These are phyloP conservation scores for Enteromius argenteus DNA, from an alignment of 2,797 vertebrate genomes.

Conservation along the genomic window DNA sequence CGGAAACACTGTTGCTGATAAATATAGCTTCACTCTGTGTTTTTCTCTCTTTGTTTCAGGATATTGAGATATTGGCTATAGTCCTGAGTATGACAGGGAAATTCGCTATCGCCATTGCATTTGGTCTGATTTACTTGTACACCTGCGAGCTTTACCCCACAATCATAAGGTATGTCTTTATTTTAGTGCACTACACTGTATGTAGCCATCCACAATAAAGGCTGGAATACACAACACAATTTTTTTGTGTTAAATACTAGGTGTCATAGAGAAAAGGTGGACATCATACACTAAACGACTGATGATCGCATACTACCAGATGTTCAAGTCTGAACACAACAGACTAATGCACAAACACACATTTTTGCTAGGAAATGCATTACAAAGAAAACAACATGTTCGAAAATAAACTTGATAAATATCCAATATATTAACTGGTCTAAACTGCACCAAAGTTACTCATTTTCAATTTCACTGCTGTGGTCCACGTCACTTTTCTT, in stretches of 20 bases:
- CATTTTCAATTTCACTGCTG: neutral
- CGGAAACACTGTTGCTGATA: neutral
- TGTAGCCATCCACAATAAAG: neutral
- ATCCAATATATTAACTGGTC: neutral
- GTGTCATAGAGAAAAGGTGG: neutral
- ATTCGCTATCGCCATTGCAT: conserved; percentile 89
- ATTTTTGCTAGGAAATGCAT: neutral
- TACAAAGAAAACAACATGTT: neutral
- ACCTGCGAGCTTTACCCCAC: conserved; percentile 95
- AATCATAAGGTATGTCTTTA: conserved; percentile 81
- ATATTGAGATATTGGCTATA: conserved; percentile 75
- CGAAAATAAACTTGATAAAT: neutral
- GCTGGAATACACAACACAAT: neutral
- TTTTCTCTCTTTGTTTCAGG: conserved; percentile 64
- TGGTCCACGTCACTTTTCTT: neutral
- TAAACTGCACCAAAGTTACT: neutral
- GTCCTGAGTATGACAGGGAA: conserved; percentile 87
- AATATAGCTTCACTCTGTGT: conserved; percentile 7
- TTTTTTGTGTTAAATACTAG: too few relatives aligned
- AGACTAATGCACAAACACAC: neutral
- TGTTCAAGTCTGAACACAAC: neutral
- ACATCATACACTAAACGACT: neutral
- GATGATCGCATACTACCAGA: neutral
- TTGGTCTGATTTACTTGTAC: conserved; percentile 92
- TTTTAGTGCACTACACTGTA: neutral